Evolutionary conservation across 2,113 vertebrate species (phyloP).

Genomic region (Mormyrus iriodes): DNA sequence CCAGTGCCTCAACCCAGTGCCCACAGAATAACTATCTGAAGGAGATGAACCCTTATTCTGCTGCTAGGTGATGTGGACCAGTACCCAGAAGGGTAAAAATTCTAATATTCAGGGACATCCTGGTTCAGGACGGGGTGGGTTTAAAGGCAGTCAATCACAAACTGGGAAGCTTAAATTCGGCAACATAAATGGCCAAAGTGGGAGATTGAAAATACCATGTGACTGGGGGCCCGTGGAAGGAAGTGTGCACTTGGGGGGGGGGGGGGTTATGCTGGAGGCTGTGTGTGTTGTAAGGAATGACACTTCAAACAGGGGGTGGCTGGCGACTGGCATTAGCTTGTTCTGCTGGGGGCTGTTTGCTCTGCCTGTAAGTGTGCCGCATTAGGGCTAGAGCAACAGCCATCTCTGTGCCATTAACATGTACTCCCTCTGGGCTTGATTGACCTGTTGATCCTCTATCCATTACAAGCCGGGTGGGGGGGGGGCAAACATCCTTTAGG

Average conservation of each 20-base stretch:
- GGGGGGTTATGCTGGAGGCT: constrained; percentile 46
- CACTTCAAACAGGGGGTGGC: constrained; percentile 56
- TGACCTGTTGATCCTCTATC: background rate
- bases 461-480: background rate
- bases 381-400: constrained; percentile 57
- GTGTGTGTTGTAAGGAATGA: constrained; percentile 49
- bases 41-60: constrained; percentile 26
- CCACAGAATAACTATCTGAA: background rate
- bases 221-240: background rate
- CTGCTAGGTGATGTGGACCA: constrained; percentile 20
- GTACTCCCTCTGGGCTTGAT: background rate
- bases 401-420: constrained; percentile 20
- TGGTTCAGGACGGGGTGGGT: background rate
- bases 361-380: constrained; percentile 61
- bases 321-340: constrained; percentile 56
- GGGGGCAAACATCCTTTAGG: background rate
- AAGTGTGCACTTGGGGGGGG: constrained; percentile 29
- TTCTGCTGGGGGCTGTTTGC: constrained; percentile 61
- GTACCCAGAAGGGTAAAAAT: background rate
- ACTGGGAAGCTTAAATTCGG: background rate
- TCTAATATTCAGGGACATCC: background rate
- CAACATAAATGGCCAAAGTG: background rate
- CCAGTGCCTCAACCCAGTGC: background rate
- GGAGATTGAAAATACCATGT: background rate
- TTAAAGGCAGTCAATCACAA: background rate